These are phyloP conservation scores for Theretra japonica DNA, from an alignment of 2,888 invertebrate genomes.

Conservation along the genomic window DNA sequence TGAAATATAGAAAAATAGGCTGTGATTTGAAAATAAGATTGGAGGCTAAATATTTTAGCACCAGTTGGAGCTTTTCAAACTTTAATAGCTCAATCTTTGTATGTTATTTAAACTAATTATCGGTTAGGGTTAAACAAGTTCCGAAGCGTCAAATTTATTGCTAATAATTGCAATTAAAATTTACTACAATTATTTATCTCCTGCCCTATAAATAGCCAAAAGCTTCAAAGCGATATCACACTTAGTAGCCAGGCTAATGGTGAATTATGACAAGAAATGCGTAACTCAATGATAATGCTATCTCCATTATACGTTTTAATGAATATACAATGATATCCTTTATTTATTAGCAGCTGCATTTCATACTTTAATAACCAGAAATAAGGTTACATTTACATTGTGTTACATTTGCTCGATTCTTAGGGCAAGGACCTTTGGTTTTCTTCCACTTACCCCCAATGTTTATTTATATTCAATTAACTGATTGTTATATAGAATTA, in stretches of 20 bases:
- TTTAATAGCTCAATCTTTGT: too few relatives aligned
- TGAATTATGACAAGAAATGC: slow-evolving; percentile 38
- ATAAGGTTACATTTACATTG: background rate
- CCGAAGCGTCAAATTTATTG: background rate
- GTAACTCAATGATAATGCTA: slow-evolving; percentile 31
- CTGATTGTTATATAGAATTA: background rate
- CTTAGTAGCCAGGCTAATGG: background rate
- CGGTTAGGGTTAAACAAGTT: too few relatives aligned
- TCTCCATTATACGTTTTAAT: slow-evolving; percentile 47
- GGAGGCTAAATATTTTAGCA: too few relatives aligned
- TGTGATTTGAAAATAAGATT: too few relatives aligned
- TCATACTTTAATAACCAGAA: background rate
- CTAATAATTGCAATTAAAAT: background rate
- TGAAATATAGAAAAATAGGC: too few relatives aligned
- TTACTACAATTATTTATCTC: background rate
- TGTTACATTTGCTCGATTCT: slow-evolving; percentile 8
- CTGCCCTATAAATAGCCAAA: background rate
- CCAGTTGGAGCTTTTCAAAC: too few relatives aligned
- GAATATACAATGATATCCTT: slow-evolving; percentile 39
- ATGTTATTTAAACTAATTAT: too few relatives aligned
- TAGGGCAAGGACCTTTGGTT: slow-evolving; percentile 54
- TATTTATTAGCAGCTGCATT: background rate
- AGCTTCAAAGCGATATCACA: background rate
- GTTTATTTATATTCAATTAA: slow-evolving; percentile 14
- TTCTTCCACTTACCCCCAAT: slow-evolving; percentile 47